Conservation (phyloP, 2,797 vertebrate species). For the Petrocephalus schoutedeni region DNA sequence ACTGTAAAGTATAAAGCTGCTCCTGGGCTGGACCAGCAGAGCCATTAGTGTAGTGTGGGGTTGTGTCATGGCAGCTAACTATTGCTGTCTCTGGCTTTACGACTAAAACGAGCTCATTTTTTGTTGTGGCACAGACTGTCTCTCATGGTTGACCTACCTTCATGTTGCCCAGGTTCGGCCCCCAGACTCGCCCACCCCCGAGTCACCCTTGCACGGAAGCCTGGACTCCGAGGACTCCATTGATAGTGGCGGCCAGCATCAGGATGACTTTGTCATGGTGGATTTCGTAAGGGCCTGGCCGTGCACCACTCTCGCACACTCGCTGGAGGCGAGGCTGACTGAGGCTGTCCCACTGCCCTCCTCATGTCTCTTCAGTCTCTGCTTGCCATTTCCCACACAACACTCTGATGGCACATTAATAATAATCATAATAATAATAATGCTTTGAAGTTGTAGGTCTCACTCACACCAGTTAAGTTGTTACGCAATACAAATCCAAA, state of each 20-base stretch:
- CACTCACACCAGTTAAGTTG: background rate
- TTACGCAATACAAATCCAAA: background rate
- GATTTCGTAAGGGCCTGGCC: constrained; percentile 78
- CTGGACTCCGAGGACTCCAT: constrained; percentile 85
- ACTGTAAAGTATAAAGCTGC: background rate
- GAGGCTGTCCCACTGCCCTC: background rate
- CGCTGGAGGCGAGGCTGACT: background rate
- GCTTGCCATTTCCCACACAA: background rate
- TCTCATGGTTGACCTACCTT: background rate
- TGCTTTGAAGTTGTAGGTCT: background rate
- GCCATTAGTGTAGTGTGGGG: background rate
- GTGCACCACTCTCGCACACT: background rate
- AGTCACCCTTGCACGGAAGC: constrained; percentile 85
- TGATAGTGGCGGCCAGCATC: constrained; percentile 73
- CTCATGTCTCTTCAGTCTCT: background rate
- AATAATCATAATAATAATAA: background rate
- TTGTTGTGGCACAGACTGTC: background rate
- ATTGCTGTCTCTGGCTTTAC: background rate
- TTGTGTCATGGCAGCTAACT: background rate
- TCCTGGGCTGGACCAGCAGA: background rate
- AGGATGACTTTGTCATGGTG: constrained; percentile 95
- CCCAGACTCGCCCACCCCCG: constrained; percentile 76
- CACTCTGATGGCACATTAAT: background rate
- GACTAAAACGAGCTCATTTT: background rate
- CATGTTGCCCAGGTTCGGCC: constrained; percentile 71